Evolutionary conservation across 2,797 vertebrate genomes (phyloP).

Genomic region (Phylloscopus collybita): DNA sequence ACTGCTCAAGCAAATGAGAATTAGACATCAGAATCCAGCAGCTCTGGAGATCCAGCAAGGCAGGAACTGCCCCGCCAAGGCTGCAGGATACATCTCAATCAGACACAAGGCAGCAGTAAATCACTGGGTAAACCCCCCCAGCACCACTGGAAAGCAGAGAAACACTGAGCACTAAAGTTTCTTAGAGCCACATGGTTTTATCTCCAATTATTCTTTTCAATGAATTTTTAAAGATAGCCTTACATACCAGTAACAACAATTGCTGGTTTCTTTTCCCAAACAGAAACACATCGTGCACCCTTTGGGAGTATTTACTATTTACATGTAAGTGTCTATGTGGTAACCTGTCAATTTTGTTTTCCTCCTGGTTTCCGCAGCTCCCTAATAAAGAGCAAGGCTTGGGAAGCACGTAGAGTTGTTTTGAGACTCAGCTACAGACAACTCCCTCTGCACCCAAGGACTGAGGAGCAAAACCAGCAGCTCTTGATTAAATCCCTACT

Average conservation of each 20-base stretch:
- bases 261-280: not conserved
- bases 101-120: not conserved
- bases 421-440: not conserved
- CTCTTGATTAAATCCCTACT: slow-evolving; percentile 2
- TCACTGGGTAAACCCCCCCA: not conserved
- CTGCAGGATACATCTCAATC: slow-evolving; percentile 44
- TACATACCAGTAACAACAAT: not conserved
- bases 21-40: not conserved
- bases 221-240: slow-evolving; percentile 21
- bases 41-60: slow-evolving; percentile 7
- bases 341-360: slow-evolving; percentile 7
- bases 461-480: not conserved
- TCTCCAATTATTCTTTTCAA: not conserved
- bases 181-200: not conserved
- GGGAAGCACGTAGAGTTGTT: not conserved
- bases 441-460: not conserved
- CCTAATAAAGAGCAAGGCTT: not conserved
- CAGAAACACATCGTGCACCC: not conserved
- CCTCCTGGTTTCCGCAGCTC: not conserved
- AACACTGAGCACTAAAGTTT: not conserved
- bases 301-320: not conserved
- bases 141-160: not conserved
- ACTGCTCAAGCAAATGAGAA: not conserved
- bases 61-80: not conserved
- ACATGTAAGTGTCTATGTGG: not conserved